phyloP scores from a whole-genome alignment of 2,113 vertebrate species.

The Dipodomys spectabilis region DNA sequence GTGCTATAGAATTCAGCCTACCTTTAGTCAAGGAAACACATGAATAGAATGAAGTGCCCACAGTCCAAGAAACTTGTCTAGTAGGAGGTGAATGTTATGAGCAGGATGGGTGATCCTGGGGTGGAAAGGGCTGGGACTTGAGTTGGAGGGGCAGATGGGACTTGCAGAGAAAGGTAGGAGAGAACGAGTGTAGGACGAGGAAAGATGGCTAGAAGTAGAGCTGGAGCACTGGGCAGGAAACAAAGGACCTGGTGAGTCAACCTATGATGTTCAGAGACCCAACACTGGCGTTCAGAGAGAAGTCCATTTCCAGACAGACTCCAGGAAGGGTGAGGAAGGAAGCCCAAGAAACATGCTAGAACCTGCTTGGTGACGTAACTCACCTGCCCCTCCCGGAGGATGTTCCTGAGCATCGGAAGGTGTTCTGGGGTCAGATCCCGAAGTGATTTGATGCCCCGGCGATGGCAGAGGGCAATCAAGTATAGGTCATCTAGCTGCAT shows the following conservation, averaged over 20 bases:
- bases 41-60: background rate
- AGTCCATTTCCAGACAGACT: background rate
- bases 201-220: background rate
- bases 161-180: background rate
- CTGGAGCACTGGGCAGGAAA: background rate
- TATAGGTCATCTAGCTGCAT: constrained; percentile 94
- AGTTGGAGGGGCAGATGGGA: background rate
- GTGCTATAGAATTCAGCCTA: background rate
- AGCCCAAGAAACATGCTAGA: background rate
- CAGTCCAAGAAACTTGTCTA: background rate
- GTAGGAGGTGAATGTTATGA: accelerated
- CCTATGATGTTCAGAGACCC: background rate
- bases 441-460: constrained; percentile 90
- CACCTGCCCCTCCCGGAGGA: constrained; percentile 92
- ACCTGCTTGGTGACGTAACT: background rate
- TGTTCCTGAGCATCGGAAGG: constrained; percentile 91
- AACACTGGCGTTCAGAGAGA: too few relatives aligned
- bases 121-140: background rate
- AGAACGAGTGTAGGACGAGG: background rate
- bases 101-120: background rate
- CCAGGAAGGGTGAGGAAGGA: background rate
- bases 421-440: constrained; percentile 92
- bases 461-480: constrained; percentile 92
- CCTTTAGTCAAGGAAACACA: background rate
- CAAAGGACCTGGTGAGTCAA: background rate